A percentile compares a stretch with the other conserved stretches of the same genome.
Conservation (phyloP, 2,113 vertebrate species). For the Electrona antarctica region DNA sequence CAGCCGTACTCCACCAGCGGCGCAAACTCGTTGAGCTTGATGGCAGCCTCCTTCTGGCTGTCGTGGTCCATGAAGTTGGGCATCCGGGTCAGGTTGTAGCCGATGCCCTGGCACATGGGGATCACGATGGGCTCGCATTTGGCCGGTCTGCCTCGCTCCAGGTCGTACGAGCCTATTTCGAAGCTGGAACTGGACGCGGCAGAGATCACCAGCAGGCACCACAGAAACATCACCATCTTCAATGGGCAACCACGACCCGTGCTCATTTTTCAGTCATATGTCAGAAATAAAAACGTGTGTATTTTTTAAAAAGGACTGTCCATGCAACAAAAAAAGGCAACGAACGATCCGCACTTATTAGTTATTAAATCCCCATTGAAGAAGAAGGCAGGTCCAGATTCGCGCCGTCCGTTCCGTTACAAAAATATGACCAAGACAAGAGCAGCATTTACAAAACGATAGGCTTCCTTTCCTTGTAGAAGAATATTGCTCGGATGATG, state of each 20-base stretch:
- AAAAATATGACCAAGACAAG: neutral
- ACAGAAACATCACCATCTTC: slow-evolving; percentile 70
- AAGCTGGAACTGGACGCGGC: slow-evolving; percentile 70
- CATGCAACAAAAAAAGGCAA: neutral
- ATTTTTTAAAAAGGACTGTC: slow-evolving; percentile 4
- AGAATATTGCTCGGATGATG: neutral
- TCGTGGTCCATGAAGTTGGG: slow-evolving; percentile 96
- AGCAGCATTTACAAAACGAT: neutral
- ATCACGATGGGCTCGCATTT: slow-evolving; percentile 93
- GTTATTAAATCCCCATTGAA: slow-evolving; percentile 53
- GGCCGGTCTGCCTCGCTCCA: slow-evolving; percentile 87
- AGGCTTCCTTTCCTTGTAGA: neutral
- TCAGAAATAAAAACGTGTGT: slow-evolving; percentile 6
- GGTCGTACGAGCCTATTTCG: slow-evolving; percentile 88
- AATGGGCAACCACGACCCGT: slow-evolving; percentile 69
- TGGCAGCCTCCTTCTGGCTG: slow-evolving; percentile 90
- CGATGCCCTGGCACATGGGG: slow-evolving; percentile 96
- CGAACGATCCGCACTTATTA: slow-evolving; percentile 31
- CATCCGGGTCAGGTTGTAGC: slow-evolving; percentile 98
- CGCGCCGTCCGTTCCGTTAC: slow-evolving; percentile 20
- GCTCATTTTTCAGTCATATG: slow-evolving; percentile 48
- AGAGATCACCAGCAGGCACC: slow-evolving; percentile 81
- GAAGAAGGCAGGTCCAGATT: slow-evolving; percentile 25
- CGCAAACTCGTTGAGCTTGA: slow-evolving; percentile 94
- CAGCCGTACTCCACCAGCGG: slow-evolving; percentile 96